These are phyloP conservation scores for Oreohelix idahoensis DNA, from an alignment of 1,140 invertebrate species.

Conservation along the genomic window DNA sequence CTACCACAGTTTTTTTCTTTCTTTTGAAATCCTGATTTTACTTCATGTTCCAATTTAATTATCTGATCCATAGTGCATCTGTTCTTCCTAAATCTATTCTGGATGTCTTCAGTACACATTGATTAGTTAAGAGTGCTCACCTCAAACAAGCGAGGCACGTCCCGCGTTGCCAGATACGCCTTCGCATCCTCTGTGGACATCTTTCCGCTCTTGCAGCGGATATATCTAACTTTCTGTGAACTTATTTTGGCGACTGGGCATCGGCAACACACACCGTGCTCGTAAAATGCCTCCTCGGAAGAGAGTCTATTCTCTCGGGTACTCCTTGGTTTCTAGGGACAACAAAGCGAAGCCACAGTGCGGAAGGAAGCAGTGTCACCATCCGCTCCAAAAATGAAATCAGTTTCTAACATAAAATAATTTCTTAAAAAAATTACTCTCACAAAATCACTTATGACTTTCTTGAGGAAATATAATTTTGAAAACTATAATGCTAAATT, in stretches of 20 bases:
- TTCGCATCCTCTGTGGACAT: constrained; percentile 72
- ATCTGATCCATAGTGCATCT: too few relatives aligned
- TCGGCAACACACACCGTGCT: constrained; percentile 6
- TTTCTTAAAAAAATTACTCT: too few relatives aligned
- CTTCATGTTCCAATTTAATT: too few relatives aligned
- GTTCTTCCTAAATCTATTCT: too few relatives aligned
- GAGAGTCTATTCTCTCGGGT: background rate
- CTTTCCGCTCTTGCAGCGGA: constrained; percentile 67
- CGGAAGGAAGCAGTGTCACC: background rate
- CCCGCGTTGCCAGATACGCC: constrained; percentile 68
- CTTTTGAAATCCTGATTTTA: too few relatives aligned
- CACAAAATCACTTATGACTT: too few relatives aligned
- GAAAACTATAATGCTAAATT: background rate
- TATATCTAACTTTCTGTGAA: constrained; percentile 53
- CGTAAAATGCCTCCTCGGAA: constrained; percentile 1
- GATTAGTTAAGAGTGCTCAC: too few relatives aligned
- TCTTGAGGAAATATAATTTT: background rate
- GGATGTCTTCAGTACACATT: too few relatives aligned
- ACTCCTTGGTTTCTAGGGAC: constrained; percentile 44
- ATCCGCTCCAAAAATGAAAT: background rate
- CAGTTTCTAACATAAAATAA: too few relatives aligned
- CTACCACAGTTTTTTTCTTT: too few relatives aligned
- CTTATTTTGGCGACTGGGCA: constrained; percentile 56
- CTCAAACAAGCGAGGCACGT: constrained; percentile 73
- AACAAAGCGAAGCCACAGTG: constrained; percentile 33